Evolutionary conservation across 2,113 vertebrate species (phyloP), one percentile per base, ranked within the genome.

Genomic region (Gobiocypris rarus): DNA sequence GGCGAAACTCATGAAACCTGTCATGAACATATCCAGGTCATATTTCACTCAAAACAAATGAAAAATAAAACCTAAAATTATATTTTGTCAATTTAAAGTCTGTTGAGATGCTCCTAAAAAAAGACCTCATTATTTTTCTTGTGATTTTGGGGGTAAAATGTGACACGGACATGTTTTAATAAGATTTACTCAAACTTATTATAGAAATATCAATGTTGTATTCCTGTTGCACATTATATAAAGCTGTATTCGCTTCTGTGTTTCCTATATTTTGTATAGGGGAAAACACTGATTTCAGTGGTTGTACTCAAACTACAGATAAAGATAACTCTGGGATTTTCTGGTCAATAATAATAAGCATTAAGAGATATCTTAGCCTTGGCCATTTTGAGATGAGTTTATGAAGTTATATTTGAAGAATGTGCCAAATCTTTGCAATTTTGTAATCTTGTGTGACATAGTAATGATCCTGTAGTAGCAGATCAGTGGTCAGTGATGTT

Each of bases 381-480:
- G 19, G 6, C 9, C 17, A n/a, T 41, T 58, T 41, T n/a, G 19
- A 58, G 48, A 54, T 34, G 31, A 41, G 19, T 70, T 70, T n/a
- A 41, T 41, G 17, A 14, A 77, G 3, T 24, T 24, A 24, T 71
- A 71, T 24, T 19, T 52, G 14, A 50, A 74, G 22, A 75, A 34
- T 17, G 45, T 75, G 73, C 73, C 73, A 54, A 54, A 75, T 54
- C 24, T 19, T 75, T 54, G 52, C 17, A 54, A 54, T 54, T 54
- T 54, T 54, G 0, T 54, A 22, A 2, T 54, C 6, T 19, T 22
- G 52, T 54, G 41, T 73, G 41, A 45, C 11, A 24, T 43, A 24
- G 38, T n/a, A 70, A 11, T 0, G 34, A 13, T 70, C 38, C 4
- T n/a, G 67, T 41, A 41, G 63, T 34, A 67, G 65, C 19, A 69